Base-by-base conservation (phyloP, 2,797 vertebrate genomes). In the Lacerta agilis region DNA sequence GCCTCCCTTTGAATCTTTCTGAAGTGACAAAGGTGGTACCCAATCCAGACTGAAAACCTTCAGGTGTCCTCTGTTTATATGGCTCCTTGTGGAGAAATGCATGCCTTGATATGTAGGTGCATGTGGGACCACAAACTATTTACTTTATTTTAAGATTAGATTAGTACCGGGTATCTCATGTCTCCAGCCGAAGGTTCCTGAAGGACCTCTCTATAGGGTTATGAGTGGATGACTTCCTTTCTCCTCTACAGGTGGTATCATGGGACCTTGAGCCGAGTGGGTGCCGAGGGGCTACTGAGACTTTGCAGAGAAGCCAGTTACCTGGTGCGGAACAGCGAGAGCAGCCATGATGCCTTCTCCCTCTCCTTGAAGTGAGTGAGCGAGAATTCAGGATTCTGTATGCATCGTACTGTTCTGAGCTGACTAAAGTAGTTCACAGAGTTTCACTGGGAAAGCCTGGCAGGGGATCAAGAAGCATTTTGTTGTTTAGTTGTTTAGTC, bases 281-380 rank as follows among this genome's bases (percentile, higher is more conserved):
- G 99, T 0, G 99, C 99, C 0, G 99, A 99, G 97, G 98, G 98
- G 49, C 97, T 99, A 94, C 97, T 99, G 94, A 95, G 98, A 93
- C 95, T 99, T 93, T 99, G 99, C 96, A 99, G 99, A 94, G 99
- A 99, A 95, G 98, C 99, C 95, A 99, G 99, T 94, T 99, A 99
- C 96, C 96, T 99, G 95, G 99, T 99, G 94, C 98, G 99, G 94
- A 99, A 99, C 98, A 99, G 99, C 1, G 98, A 99, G 96, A 99
- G 98, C 96, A 98, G 98, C 98, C 99, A 99, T 96, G 98, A 99
- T 0, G 99, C 99, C 97, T 99, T 98, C 97, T 99, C 99, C 67
- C 98, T 99, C 91, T 99, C 99, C 33, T 97, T 99, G 87, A 99
- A 99, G 99, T 99, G 98, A 98, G 98, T 97, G 77, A 2, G 11